Base-by-base conservation (phyloP, 2,113 vertebrate species). In the Pycnonotus jocosus region DNA sequence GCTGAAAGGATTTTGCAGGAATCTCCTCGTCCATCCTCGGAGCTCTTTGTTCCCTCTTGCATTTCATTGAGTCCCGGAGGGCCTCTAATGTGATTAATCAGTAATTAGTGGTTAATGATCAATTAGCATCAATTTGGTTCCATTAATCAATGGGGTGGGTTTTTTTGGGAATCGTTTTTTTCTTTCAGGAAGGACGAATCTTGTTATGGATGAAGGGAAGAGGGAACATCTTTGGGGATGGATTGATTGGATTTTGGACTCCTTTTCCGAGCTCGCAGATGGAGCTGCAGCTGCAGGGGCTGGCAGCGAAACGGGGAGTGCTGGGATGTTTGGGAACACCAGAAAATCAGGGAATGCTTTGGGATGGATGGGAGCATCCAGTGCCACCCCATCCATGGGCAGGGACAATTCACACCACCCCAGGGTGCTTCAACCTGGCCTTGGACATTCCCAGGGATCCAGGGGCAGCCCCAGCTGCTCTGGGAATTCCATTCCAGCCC, bases 131-230 rank as follows among this genome's bases (percentile, higher is more conserved):
- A 18, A 7, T 58, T 37, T 27, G 14, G 22, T 86, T 68, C 33
- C 0, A 0, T 27, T 68, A 44, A 51, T 27, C 21, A 37, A 37
- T 11, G 20, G 5, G 8, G 0, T 17, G 42, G 50, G 4, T 51
- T 15, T 7, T 58, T 37, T 66, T 85, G 30, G 64, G 58, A 88
- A 61, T 72, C 11, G 4, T 30, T 51, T 82, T 82, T 85, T 45
- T 70, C 25, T 73, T 47, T 38, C 9, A 35, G 76, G 47, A 38
- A 62, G 38, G 56, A 80, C 42, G 62, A 33, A 65, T 86, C 38
- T 50, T 54, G 33, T 15, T 71, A 37, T 35, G 40, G 73, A 76
- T 66, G 70, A 57, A 73, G 60, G 74, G 79, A 69, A 86, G 35
- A 7, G 50, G 88, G 86, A 86, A 60, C 30, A n/a, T 33, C 22